Conservation (phyloP, 2,888 invertebrate genomes). For the Eupithecia subumbrata region DNA sequence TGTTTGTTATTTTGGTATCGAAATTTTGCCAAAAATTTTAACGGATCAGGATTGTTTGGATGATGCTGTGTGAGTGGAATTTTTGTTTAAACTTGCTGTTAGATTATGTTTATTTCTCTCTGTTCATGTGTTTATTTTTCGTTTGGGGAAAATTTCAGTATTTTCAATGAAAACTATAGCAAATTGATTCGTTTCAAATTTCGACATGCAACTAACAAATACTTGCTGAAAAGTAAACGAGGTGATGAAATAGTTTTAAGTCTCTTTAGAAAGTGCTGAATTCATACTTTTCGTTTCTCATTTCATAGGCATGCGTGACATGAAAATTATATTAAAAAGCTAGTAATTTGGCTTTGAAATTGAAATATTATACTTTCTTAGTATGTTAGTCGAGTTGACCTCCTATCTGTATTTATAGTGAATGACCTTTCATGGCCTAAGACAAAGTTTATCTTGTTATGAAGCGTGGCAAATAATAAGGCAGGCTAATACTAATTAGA, state of each 20-base stretch:
- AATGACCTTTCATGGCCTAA: background rate
- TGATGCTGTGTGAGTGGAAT: slow-evolving; percentile 32
- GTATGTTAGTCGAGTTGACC: background rate
- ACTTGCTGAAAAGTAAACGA: background rate
- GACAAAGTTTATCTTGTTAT: slow-evolving; percentile 3
- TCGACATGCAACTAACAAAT: background rate
- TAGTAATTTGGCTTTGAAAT: background rate
- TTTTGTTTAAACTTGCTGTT: background rate
- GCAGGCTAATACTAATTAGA: background rate
- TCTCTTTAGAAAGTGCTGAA: background rate
- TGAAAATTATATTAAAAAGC: background rate
- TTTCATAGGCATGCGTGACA: background rate
- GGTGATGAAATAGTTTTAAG: background rate
- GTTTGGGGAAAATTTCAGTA: background rate
- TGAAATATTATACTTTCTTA: background rate
- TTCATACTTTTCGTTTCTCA: background rate
- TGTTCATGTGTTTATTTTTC: background rate
- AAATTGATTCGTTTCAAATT: background rate
- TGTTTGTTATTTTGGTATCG: slow-evolving; percentile 16
- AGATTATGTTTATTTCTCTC: background rate
- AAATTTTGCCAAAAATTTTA: slow-evolving; percentile 19
- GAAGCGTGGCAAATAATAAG: slow-evolving; percentile 1
- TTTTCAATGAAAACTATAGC: background rate
- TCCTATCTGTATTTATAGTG: background rate
- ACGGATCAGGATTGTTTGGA: slow-evolving; percentile 17